phyloP scores from a whole-genome alignment of 2,888 invertebrate genomes.

The Drosophila tripunctata region DNA sequence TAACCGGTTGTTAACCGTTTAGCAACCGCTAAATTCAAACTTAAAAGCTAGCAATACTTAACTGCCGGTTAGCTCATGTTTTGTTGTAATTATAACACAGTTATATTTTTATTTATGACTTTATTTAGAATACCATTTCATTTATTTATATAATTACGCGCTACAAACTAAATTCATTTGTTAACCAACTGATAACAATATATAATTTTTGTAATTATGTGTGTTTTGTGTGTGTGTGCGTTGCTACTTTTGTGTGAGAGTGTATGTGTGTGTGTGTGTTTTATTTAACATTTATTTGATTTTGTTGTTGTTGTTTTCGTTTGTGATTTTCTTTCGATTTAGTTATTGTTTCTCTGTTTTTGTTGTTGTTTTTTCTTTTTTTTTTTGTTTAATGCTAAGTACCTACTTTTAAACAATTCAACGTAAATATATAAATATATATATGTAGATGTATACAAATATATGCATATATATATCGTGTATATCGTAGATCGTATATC shows the following conservation, averaged over 20 bases:
- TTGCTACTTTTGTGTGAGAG: conserved; percentile 43
- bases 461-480: conserved; percentile 25
- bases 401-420: conserved; percentile 69
- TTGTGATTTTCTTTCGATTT: conserved; percentile 19
- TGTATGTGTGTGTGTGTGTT: conserved; percentile 34
- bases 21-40: not conserved
- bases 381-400: conserved; percentile 65
- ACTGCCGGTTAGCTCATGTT: too few species aligned
- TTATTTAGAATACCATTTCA: conserved; percentile 79
- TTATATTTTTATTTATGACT: conserved; percentile 64
- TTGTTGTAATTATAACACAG: not conserved
- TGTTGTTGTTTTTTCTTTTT: conserved; percentile 23
- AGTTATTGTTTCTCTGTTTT: conserved; percentile 5
- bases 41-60: too few species aligned
- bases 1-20: not conserved
- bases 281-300: conserved; percentile 49
- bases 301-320: conserved; percentile 1
- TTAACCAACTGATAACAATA: conserved; percentile 74
- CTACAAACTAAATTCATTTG: conserved; percentile 77
- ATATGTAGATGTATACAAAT: conserved; percentile 26
- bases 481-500: conserved; percentile 25
- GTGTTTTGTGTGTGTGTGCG: conserved; percentile 55
- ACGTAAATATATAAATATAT: conserved; percentile 56
- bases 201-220: conserved; percentile 43
- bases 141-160: conserved; percentile 63